These are phyloP conservation scores for Gadopsis marmoratus DNA, from an alignment of 2,797 vertebrate genomes.

Conservation along the genomic window DNA sequence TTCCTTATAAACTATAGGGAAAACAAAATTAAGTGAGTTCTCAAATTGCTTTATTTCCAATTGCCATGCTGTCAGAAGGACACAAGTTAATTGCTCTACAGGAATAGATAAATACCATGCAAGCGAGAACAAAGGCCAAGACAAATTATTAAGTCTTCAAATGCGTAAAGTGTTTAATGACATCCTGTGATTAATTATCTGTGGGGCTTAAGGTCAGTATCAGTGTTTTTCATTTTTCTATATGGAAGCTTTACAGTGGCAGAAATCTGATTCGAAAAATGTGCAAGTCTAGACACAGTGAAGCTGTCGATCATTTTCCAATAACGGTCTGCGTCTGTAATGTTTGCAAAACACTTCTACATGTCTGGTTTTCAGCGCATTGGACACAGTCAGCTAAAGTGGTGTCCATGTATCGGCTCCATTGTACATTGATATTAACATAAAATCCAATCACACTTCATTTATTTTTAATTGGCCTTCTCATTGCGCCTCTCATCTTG, in stretches of 20 bases:
- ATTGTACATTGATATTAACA: background rate
- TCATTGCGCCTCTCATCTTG: background rate
- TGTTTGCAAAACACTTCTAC: background rate
- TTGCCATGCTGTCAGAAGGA: background rate
- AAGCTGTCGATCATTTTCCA: background rate
- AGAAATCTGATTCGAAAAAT: background rate
- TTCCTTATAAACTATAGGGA: background rate
- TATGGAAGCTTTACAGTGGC: background rate
- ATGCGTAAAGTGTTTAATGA: background rate
- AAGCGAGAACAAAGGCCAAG: background rate
- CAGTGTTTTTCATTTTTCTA: background rate
- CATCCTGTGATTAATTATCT: background rate
- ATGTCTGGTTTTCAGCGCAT: background rate
- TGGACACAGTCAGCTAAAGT: background rate
- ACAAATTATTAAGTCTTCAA: background rate
- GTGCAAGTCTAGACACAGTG: background rate
- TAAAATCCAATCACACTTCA: constrained; percentile 6
- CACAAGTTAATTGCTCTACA: background rate
- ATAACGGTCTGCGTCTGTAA: background rate
- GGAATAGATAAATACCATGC: background rate
- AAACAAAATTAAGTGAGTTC: background rate
- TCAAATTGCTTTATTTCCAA: background rate
- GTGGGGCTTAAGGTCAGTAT: background rate
- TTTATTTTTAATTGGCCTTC: background rate
- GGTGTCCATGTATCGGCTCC: too few species aligned